Conservation (phyloP, 2,113 vertebrate species). For the Stegastes partitus region DNA sequence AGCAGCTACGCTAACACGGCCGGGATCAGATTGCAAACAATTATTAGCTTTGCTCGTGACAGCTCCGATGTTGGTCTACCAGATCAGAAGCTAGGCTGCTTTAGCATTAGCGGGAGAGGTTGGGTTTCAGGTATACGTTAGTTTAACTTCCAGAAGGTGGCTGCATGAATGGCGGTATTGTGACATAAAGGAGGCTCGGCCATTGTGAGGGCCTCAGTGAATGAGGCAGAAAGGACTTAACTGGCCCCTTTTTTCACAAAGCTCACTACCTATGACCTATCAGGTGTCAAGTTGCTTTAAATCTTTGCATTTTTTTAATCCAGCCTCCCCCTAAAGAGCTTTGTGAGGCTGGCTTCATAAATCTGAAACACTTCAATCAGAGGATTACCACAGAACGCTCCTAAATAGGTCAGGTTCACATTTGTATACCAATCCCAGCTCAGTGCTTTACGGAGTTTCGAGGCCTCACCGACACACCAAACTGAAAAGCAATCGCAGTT, state of each 20-base stretch:
- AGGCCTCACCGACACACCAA: neutral
- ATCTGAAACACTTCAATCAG: constrained; percentile 25
- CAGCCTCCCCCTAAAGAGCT: constrained; percentile 40
- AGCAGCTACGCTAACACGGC: neutral
- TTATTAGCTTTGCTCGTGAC: constrained; percentile 24
- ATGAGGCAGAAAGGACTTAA: constrained; percentile 41
- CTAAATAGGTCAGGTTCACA: constrained; percentile 39
- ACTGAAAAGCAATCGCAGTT: neutral
- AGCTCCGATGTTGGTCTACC: constrained; percentile 23
- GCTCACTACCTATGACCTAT: constrained; percentile 52
- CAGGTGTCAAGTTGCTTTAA: constrained; percentile 68
- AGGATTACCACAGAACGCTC: constrained; percentile 34
- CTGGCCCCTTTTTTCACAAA: constrained; percentile 18
- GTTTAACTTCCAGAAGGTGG: neutral
- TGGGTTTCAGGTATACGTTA: constrained; percentile 51
- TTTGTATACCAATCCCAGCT: neutral
- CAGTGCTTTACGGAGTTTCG: neutral
- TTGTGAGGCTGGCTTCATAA: constrained; percentile 20
- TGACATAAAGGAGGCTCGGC: constrained; percentile 11
- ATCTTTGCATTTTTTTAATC: constrained; percentile 60
- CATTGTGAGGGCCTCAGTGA: constrained; percentile 33
- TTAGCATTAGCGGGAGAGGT: constrained; percentile 47
- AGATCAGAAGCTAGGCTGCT: constrained; percentile 1
- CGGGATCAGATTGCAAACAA: constrained; percentile 2
- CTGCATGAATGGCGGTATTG: constrained; percentile 64